These are phyloP conservation scores for Varecia variegata DNA, from an alignment of 2,797 vertebrate genomes.

Conservation along the genomic window DNA sequence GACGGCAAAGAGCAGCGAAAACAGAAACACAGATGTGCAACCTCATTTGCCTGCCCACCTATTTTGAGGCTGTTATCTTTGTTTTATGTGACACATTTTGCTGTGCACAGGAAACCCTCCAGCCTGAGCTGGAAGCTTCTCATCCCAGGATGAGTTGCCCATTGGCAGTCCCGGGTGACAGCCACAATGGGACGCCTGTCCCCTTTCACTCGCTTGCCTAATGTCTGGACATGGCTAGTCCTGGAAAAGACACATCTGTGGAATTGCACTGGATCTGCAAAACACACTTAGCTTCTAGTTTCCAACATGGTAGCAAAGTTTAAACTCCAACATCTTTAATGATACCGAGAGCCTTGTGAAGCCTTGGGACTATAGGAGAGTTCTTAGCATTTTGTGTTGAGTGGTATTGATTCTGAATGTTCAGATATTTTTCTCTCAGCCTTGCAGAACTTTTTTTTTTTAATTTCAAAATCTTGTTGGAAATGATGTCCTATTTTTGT, in stretches of 20 bases:
- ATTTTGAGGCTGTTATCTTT: neutral
- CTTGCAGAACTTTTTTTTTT: neutral
- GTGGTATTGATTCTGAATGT: neutral
- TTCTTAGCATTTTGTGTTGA: neutral
- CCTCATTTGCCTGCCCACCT: neutral
- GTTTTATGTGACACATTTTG: neutral
- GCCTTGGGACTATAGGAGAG: neutral
- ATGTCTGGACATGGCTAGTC: neutral
- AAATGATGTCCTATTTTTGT: neutral
- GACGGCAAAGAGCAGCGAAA: neutral
- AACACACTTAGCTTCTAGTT: neutral
- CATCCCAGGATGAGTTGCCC: neutral
- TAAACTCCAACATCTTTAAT: neutral
- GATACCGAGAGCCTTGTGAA: neutral
- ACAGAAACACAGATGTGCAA: neutral
- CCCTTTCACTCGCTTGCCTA: neutral
- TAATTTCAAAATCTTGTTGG: slow-evolving; percentile 24
- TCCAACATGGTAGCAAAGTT: neutral
- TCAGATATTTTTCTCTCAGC: neutral
- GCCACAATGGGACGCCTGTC: accelerated
- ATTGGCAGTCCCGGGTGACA: neutral
- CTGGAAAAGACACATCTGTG: neutral
- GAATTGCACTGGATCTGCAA: neutral
- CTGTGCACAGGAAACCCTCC: neutral
- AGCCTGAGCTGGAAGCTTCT: neutral